Conservation (phyloP, 2,888 invertebrate species). For the Megaustenia siamemsis region DNA sequence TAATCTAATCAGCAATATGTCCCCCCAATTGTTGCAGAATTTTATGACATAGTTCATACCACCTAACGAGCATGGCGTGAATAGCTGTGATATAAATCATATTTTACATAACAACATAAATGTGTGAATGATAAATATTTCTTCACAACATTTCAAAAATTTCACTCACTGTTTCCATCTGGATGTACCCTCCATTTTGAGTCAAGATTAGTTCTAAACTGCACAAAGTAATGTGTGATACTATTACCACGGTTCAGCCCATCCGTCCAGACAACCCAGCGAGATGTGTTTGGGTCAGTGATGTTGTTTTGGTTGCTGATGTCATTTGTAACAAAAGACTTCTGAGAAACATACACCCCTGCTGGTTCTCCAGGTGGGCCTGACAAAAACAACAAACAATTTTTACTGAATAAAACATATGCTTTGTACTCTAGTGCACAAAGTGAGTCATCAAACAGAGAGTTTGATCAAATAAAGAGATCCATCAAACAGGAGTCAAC, state of each 20-base stretch:
- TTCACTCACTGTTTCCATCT: constrained; percentile 52
- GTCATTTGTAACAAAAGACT: constrained; percentile 85
- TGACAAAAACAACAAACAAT: constrained; percentile 49
- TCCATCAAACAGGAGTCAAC: too few relatives aligned
- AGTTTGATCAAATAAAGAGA: too few relatives aligned
- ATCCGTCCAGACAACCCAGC: constrained; percentile 68
- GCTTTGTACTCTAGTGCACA: too few relatives aligned
- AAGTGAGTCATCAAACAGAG: too few relatives aligned
- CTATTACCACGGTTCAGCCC: constrained; percentile 91
- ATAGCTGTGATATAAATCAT: too few relatives aligned
- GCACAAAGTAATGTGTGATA: constrained; percentile 88
- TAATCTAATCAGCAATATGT: too few relatives aligned
- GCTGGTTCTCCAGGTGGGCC: constrained; percentile 93
- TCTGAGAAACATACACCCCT: constrained; percentile 89
- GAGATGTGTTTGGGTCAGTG: constrained; percentile 84
- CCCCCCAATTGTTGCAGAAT: too few relatives aligned
- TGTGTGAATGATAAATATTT: background rate
- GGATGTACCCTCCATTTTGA: constrained; percentile 60
- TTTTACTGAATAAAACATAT: too few relatives aligned
- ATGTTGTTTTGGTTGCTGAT: background rate
- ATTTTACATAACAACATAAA: background rate
- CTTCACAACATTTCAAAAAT: background rate
- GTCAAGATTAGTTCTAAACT: constrained; percentile 77
- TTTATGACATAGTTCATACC: too few relatives aligned
- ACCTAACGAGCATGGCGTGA: too few relatives aligned